Evolutionary conservation across 2,113 vertebrate species (phyloP), one percentile per base, ranked within the genome.

Genomic region (Microcebus tavaratra): DNA sequence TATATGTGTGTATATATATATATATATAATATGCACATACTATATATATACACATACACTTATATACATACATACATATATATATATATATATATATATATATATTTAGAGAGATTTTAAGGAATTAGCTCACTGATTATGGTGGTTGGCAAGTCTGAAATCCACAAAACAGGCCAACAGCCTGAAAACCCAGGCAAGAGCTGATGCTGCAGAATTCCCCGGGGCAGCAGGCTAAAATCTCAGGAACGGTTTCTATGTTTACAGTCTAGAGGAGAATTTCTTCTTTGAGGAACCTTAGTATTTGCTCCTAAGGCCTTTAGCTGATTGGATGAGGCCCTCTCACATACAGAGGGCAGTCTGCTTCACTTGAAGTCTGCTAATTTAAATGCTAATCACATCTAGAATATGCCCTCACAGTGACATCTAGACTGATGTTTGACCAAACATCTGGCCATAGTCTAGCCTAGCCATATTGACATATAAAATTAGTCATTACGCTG

Each of bases 271-370:
- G 67, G 67, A 72, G 6, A 78, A 55, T 45, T 12, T 42, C 57
- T 92, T 85, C 57, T 85, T 53, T 9, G 0, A 13, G 29, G 53
- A 65, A 76, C 15, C 13, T 45, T 36, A 0, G 27, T 65, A 18
- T 18, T 55, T 55, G 53, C 48, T 25, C 55, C 7, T 18, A 53
- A 34, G 18, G 11, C 6, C n/a, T 76, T 29, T 45, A 3, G 1
- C 72, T 23, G 42, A 39, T 10, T 50, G 23, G 39, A 45, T 11
- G 14, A 68, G 57, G 78, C 39, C 57, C 50, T 34, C 15, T 21
- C 25, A 8, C 15, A 8, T 4, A 0, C 0, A 23, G 48, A 36
- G 17, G 31, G 50, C 5, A 3, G 18, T 3, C 2, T 5, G 0
- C 25, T 84, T 36, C 1, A 21, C 59, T 20, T 7, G 1, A 10